Percentiles rank a stretch among this genome's conserved stretches.
Evolutionary conservation across 2,888 invertebrate species (phyloP).

Genomic region (Gnatocerus cornutus): DNA sequence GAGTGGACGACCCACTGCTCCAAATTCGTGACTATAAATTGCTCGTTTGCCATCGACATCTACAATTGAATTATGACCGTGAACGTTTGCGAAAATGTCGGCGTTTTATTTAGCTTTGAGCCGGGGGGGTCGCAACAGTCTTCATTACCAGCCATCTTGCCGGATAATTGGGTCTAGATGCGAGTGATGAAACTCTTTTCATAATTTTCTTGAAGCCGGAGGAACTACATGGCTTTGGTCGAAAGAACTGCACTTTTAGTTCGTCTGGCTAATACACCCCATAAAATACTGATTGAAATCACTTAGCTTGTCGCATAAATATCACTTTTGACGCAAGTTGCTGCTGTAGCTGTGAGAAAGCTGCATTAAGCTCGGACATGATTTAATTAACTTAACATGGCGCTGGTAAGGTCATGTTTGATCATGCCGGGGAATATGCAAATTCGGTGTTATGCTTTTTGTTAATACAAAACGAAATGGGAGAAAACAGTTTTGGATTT

Average conservation of each 20-base stretch:
- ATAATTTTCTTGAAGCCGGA: neutral
- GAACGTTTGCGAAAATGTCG: conserved; percentile 23
- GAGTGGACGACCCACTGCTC: conserved; percentile 32
- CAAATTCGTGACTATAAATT: conserved; percentile 32
- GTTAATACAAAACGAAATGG: neutral
- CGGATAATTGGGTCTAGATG: neutral
- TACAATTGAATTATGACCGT: conserved; percentile 18
- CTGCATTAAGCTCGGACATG: conserved; percentile 27
- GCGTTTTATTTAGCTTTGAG: conserved; percentile 12
- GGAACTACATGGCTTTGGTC: neutral
- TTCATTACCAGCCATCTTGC: conserved; percentile 5
- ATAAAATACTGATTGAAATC: conserved; percentile 26
- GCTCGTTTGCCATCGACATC: conserved; percentile 36
- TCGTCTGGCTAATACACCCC: neutral
- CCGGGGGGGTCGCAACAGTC: neutral
- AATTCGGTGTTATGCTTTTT: conserved; percentile 6
- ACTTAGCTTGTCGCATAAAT: conserved; percentile 18
- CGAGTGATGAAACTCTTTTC: neutral
- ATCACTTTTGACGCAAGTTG: conserved; percentile 7
- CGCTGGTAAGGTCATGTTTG: conserved; percentile 8
- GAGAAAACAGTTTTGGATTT: neutral
- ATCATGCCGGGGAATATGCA: conserved; percentile 7
- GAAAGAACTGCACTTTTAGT: too few relatives aligned
- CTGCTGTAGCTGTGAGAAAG: conserved; percentile 17
- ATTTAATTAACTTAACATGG: conserved; percentile 14